Evolutionary conservation across 2,797 vertebrate genomes (phyloP), one percentile per base, ranked within the genome.

Genomic region (Triplophysa bombifrons): DNA sequence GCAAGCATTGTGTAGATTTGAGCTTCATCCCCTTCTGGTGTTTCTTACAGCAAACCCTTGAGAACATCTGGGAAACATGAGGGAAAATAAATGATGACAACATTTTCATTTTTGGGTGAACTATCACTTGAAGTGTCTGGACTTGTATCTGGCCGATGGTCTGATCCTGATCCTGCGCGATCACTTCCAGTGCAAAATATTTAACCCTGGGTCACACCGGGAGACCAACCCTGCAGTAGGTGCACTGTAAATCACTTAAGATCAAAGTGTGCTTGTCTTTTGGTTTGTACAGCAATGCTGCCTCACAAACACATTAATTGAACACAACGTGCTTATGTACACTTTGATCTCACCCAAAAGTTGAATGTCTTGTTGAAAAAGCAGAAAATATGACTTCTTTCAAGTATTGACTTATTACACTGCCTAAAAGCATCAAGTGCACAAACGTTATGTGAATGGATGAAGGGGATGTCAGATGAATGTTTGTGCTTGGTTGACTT

Each of bases 191-290:
- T 60, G 14, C 1, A 4, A 55, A 38, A 30, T 48, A 53, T 60
- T 75, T 75, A 75, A 75, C 61, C 73, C 22, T 14, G 20, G 48
- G 64, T 25, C 53, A 50, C 50, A 22, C 38, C 51, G 38, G 20
- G 44, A 22, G 20, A 27, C 64, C 27, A 1, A 56, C 63, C 22
- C 17, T 67, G 17, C 20, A 0, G 5, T 66, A 30, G 67, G 55
- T 76, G 38, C 63, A 67, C 64, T 55, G 51, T 46, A 67, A 64
- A 58, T 74, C 73, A 65, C 61, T 53, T 6, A 30, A 22, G 34
- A 76, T 55, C 25, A 46, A 51, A 58, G 64, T 12, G 4, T 30
- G 22, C 14, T n/a, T 34, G 25, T 61, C 58, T 74, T 63, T 30
- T 50, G 58, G n/a, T 22, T 55, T 76, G 48, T 25, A 67, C 46